Percentiles rank a stretch among this genome's conserved stretches.
Evolutionary conservation across 1,140 invertebrate species (phyloP).

Genomic region (Delia radicum): DNA sequence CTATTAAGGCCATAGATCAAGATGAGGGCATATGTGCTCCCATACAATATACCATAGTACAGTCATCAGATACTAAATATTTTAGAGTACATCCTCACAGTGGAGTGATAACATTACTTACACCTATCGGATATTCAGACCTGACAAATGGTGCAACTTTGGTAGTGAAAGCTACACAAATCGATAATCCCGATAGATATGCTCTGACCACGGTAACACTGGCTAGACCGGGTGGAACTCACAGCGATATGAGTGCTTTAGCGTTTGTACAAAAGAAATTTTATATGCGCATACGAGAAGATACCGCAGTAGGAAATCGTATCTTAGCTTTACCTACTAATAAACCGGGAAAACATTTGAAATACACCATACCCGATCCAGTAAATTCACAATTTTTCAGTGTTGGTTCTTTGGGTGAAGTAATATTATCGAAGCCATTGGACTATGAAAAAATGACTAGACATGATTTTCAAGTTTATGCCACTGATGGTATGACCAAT

Average conservation of each 20-base stretch:
- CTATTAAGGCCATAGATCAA: constrained; percentile 70
- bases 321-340: constrained; percentile 66
- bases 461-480: constrained; percentile 79
- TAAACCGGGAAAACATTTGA: constrained; percentile 60
- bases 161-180: constrained; percentile 78
- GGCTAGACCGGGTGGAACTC: constrained; percentile 44
- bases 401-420: constrained; percentile 76
- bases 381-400: constrained; percentile 59
- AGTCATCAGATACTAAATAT: constrained; percentile 55
- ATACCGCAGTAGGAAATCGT: constrained; percentile 70
- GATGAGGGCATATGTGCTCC: constrained; percentile 71
- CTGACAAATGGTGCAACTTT: constrained; percentile 67
- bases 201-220: constrained; percentile 79
- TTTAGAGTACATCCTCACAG: constrained; percentile 63
- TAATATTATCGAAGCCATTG: constrained; percentile 72
- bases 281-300: constrained; percentile 72
- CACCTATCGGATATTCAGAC: constrained; percentile 64
- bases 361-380: constrained; percentile 50
- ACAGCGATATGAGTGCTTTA: constrained; percentile 56
- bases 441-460: constrained; percentile 77
- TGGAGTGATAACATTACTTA: constrained; percentile 63
- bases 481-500: constrained; percentile 70
- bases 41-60: constrained; percentile 65
- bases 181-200: constrained; percentile 85
- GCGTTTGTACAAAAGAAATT: constrained; percentile 76